Evolutionary conservation across 2,888 invertebrate genomes (phyloP), one percentile per base, ranked within the genome.

Genomic region (Cotesia congregata): DNA sequence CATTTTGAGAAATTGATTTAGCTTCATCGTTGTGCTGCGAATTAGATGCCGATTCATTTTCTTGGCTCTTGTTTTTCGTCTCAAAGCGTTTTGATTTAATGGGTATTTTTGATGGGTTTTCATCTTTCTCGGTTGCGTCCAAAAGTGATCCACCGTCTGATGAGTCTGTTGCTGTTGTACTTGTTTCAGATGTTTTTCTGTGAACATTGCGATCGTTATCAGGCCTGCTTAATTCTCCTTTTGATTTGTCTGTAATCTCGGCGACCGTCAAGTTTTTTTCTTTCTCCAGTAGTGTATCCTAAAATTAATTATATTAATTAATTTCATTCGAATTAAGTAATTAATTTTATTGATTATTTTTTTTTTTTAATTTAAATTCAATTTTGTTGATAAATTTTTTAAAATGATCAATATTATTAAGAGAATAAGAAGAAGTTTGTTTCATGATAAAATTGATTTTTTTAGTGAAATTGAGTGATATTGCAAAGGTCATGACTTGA

Each of bases 71-170:
- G 4, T 72, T 76, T 15, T 83, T 12, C 9, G 12, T 76, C 2
- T 87, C 86, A 40, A 85, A 83, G 60, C 86, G 82, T 38, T 83
- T 82, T 1, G 77, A 65, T 62, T 78, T 79, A 17, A 67, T 67
- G 5, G 59, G 71, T 59, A 69, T 30, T 64, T 41, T 17, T 60
- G 79, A 79, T 67, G 75, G 80, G 67, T 81, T 82, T 69, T 86
- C 84, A 75, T 91, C 91, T 78, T 91, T 91, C 81, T 91, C 91
- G 69, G 89, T 89, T 6, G 87, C 84, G 75, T 87, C 85, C 59
- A 84, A 78, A 61, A 83, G 82, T n/a, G 79, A 78, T n/a, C 74
- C 75, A 17, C 81, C 80, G 30, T 77, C 76, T 17, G 75, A 79
- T 15, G 79, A 80, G 73, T 82, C 81, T n/a, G 74, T 78, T 7